Percentiles rank a stretch among this genome's conserved stretches.
Conservation (phyloP, 2,797 vertebrate genomes). For the Pelobates cultripes region DNA sequence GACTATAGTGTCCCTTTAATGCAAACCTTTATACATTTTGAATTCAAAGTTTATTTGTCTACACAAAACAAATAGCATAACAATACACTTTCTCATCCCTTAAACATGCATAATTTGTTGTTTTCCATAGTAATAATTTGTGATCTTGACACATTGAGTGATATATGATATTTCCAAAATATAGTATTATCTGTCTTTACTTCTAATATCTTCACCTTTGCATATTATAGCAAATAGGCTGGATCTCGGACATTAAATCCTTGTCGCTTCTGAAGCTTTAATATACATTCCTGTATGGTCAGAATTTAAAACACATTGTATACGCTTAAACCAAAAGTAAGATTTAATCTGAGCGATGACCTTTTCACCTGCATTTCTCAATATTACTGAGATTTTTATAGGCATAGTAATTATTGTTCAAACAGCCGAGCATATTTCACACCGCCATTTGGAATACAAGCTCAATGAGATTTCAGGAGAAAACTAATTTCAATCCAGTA, state of each 20-base stretch:
- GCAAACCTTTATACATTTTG: neutral
- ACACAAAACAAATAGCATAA: neutral
- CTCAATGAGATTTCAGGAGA: slow-evolving; percentile 19
- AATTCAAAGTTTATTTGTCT: neutral
- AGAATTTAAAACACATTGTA: slow-evolving; percentile 19
- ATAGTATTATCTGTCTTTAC: neutral
- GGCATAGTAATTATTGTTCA: slow-evolving; percentile 40
- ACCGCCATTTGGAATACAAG: neutral
- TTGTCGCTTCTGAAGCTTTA: neutral
- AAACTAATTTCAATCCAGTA: slow-evolving; percentile 28
- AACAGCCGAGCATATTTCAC: slow-evolving; percentile 35
- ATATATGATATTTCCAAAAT: neutral
- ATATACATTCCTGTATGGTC: neutral
- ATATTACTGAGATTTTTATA: slow-evolving; percentile 35
- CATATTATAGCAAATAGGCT: slow-evolving; percentile 56
- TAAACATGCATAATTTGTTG: neutral
- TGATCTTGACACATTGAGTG: neutral
- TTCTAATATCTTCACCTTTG: slow-evolving; percentile 63
- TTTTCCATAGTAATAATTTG: neutral
- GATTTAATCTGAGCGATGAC: slow-evolving; percentile 38
- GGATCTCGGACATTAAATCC: neutral
- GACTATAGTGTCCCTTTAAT: neutral
- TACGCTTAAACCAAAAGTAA: slow-evolving; percentile 25
- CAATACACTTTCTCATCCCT: neutral
- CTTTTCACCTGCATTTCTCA: slow-evolving; percentile 36